Evolutionary conservation across 2,797 vertebrate genomes (phyloP).

Genomic region (Okamejei kenojei): DNA sequence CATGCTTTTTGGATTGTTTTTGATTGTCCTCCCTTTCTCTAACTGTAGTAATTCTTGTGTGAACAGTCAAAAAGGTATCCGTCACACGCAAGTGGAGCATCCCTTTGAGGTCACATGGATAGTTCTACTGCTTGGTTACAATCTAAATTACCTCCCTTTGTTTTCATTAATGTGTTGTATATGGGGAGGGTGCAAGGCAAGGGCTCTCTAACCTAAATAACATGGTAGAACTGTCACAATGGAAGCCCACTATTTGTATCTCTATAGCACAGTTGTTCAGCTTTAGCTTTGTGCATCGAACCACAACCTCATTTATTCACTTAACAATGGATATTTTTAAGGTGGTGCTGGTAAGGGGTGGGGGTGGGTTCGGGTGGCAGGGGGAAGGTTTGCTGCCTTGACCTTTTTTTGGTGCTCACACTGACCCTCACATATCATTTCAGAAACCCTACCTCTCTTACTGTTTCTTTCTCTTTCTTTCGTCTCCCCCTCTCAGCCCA

Average conservation of each 20-base stretch:
- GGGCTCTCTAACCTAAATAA: slow-evolving; percentile 56
- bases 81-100: slow-evolving; percentile 62
- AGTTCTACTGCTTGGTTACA: slow-evolving; percentile 61
- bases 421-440: slow-evolving; percentile 54
- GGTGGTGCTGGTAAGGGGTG: too few species aligned
- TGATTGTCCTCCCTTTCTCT: slow-evolving; percentile 76
- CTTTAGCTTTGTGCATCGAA: slow-evolving; percentile 57
- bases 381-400: slow-evolving; percentile 61
- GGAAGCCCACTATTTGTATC: slow-evolving; percentile 54
- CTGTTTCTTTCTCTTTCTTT: slow-evolving; percentile 42
- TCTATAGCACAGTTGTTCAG: slow-evolving; percentile 54
- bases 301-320: slow-evolving; percentile 53
- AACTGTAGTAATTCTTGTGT: slow-evolving; percentile 71
- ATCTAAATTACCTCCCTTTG: slow-evolving; percentile 63
- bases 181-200: slow-evolving; percentile 50
- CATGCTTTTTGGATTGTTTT: slow-evolving; percentile 70
- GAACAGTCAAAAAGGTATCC: slow-evolving; percentile 68
- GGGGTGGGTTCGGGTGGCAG: too few species aligned
- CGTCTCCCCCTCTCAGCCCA: too few species aligned
- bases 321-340: slow-evolving; percentile 50
- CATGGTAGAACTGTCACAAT: slow-evolving; percentile 57
- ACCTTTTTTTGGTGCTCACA: slow-evolving; percentile 57
- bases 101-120: slow-evolving; percentile 66
- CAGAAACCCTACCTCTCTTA: slow-evolving; percentile 48
- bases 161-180: slow-evolving; percentile 58